These are phyloP conservation scores for Agriotes lineatus DNA, from an alignment of 2,888 invertebrate genomes.

Conservation along the genomic window DNA sequence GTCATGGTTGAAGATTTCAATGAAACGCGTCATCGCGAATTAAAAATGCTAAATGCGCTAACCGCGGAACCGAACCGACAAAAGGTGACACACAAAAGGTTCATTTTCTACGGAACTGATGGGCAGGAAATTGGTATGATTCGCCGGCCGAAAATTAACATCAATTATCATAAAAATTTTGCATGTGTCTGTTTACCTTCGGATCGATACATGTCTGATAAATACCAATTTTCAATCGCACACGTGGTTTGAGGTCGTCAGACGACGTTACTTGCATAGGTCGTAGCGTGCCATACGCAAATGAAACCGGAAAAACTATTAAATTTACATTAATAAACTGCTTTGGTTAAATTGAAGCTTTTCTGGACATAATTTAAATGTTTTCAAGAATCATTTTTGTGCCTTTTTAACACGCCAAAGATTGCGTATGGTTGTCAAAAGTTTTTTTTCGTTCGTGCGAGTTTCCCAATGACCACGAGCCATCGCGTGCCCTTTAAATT, in stretches of 20 bases:
- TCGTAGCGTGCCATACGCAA: conserved; percentile 3
- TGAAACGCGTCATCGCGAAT: neutral
- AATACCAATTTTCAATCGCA: conserved; percentile 14
- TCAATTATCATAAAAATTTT: neutral
- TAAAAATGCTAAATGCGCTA: neutral
- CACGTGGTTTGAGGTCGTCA: neutral
- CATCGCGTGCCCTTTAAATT: neutral
- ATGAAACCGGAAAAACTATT: conserved; percentile 10
- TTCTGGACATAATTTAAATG: too few species aligned
- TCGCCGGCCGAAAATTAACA: neutral
- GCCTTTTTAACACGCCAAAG: too few species aligned
- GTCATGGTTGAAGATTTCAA: neutral
- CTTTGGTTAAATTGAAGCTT: too few species aligned
- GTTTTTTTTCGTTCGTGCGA: neutral
- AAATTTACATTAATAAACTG: too few species aligned
- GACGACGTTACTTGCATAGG: neutral
- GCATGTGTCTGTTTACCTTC: conserved; percentile 9
- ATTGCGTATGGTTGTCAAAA: too few species aligned
- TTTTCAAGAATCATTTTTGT: too few species aligned
- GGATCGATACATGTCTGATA: neutral
- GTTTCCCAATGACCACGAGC: too few species aligned
- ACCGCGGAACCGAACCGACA: neutral
- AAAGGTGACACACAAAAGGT: neutral
- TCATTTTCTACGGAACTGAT: neutral
- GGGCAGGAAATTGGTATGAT: neutral